Conservation (phyloP, 2,113 vertebrate genomes). For the Lagenorhynchus albirostris region DNA sequence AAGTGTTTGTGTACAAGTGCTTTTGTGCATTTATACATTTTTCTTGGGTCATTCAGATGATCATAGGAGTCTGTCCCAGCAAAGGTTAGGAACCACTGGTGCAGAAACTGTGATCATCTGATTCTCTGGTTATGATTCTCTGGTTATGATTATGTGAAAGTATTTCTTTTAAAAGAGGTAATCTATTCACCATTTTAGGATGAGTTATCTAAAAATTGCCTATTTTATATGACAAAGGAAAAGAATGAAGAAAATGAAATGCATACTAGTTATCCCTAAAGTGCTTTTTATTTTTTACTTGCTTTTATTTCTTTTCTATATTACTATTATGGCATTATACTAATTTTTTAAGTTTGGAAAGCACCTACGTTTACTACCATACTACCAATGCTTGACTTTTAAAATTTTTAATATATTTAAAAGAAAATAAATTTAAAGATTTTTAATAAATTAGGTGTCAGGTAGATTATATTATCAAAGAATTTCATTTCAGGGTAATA, state of each 20-base stretch:
- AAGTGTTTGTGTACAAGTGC: background rate
- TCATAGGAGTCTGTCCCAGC: background rate
- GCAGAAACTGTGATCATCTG: background rate
- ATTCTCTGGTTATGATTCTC: background rate
- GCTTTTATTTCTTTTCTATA: background rate
- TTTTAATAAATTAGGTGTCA: background rate
- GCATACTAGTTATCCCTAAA: background rate
- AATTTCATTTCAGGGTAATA: slow-evolving; percentile 34
- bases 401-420: background rate
- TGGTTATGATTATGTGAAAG: background rate
- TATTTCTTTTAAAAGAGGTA: background rate
- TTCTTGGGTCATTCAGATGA: background rate
- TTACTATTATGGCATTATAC: background rate
- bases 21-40: background rate
- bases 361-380: background rate
- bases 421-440: background rate
- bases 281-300: background rate
- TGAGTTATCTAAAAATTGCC: background rate
- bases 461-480: background rate
- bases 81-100: background rate
- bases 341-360: background rate
- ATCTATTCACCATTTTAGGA: background rate
- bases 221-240: background rate
- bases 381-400: background rate
- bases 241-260: slow-evolving; percentile 5